Conservation (phyloP, 2,113 vertebrate genomes). For the Stigmatopora nigra region DNA sequence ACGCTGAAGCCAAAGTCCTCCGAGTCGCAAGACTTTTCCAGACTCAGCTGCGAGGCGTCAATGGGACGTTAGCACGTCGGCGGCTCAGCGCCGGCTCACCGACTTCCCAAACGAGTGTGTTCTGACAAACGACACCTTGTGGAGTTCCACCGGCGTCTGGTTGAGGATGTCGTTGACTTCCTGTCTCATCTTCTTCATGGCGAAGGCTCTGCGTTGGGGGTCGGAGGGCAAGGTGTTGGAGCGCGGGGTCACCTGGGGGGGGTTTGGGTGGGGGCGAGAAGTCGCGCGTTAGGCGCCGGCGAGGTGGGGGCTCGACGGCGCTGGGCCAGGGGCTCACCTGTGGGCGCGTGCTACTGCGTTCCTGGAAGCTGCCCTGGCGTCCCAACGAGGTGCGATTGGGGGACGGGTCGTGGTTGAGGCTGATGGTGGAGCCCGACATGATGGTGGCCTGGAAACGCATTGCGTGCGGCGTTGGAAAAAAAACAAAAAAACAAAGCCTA, state of each 20-base stretch:
- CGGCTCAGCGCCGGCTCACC: background rate
- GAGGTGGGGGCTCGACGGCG: background rate
- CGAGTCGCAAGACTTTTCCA: slow-evolving; percentile 84
- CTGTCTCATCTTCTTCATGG: slow-evolving; percentile 92
- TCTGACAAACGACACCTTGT: slow-evolving; percentile 75
- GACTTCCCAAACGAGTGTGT: no score
- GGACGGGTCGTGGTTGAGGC: slow-evolving; percentile 86
- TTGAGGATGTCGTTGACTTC: slow-evolving; percentile 93
- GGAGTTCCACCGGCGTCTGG: slow-evolving; percentile 95
- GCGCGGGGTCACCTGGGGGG: slow-evolving; percentile 75
- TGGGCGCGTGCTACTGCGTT: slow-evolving; percentile 78
- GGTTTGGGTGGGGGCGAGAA: no score
- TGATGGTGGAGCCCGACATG: slow-evolving; percentile 95
- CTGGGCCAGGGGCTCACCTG: slow-evolving; percentile 63
- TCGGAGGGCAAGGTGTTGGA: slow-evolving; percentile 95
- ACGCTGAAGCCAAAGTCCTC: slow-evolving; percentile 99
- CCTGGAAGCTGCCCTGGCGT: slow-evolving; percentile 96
- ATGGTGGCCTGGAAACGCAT: slow-evolving; percentile 82
- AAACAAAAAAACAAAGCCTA: background rate
- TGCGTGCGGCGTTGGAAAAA: background rate
- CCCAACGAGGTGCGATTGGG: slow-evolving; percentile 81
- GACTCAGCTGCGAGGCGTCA: slow-evolving; percentile 74
- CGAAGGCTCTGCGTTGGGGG: slow-evolving; percentile 83
- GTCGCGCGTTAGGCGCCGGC: background rate
- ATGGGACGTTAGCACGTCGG: no score